Evolutionary conservation across 2,888 invertebrate genomes (phyloP), one percentile per base, ranked within the genome.

Genomic region (Oithona nana): DNA sequence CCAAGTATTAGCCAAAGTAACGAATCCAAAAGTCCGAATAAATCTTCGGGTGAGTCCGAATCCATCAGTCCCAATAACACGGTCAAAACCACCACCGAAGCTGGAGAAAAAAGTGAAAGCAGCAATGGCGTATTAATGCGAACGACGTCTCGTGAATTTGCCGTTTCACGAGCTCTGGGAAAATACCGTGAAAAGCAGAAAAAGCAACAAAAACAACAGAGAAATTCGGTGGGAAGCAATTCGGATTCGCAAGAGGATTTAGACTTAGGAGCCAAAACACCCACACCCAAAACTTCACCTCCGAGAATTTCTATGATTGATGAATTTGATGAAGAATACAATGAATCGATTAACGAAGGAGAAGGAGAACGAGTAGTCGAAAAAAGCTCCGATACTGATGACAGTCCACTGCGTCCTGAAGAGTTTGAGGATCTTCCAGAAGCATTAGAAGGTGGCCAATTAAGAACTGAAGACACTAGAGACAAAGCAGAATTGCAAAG

Each of bases 131-230:
- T 58, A n/a, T 65, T 61, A 61, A 65, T 63, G 64, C 66, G 80
- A 65, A 81, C 82, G 24, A 80, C 83, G 20, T 83, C 84, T 11
- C 84, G 86, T 79, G 87, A 87, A 71, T 87, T 87, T 72, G 86
- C 86, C 0, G 87, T 86, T 0, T 86, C 86, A 0, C 75, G 86
- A 69, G 86, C 86, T 1, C 74, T 87, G 28, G 86, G 86, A 28
- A 86, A 85, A 73, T 87, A 86, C 70, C 76, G 86, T 55, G 78
- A 84, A 67, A 66, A 68, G 61, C 69, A 67, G 48, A 65, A 64
- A 31, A 39, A 39, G 39, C 39, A 39, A 16, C 39, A 39, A 39
- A 49, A 28, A 24, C n/a, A n/a, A 1, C 26, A 60, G 48, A 28
- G 49, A 31, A 55, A 54, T 22, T 29, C 30, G 3, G 56, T 28